phyloP scores from a whole-genome alignment of 2,113 vertebrate species.

The Mirounga angustirostris region DNA sequence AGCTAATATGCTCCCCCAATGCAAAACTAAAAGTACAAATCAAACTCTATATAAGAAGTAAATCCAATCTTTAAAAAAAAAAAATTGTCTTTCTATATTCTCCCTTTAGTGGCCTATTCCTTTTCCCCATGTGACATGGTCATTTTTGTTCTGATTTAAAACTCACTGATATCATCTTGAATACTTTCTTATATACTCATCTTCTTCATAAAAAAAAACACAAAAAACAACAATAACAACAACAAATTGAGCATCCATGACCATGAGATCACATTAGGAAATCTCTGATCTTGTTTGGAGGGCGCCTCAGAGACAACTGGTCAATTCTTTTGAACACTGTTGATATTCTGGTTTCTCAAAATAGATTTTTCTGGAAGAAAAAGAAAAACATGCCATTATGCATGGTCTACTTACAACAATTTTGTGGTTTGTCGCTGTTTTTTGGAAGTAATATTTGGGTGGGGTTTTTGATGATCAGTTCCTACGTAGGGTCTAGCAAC shows the following conservation, averaged over 20 bases:
- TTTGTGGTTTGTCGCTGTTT: constrained; percentile 43
- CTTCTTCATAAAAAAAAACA: background rate
- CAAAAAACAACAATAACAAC: background rate
- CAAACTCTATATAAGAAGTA: constrained; percentile 59
- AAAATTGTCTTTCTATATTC: background rate
- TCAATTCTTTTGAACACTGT: constrained; percentile 55
- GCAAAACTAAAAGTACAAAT: constrained; percentile 20
- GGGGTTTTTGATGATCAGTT: constrained; percentile 26
- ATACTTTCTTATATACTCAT: background rate
- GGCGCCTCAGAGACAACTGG: background rate
- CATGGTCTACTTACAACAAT: constrained; percentile 32
- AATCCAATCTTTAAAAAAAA: constrained; percentile 45
- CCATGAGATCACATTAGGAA: constrained; percentile 5
- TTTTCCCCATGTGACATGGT: background rate
- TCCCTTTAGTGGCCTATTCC: background rate
- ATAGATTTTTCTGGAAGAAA: constrained; percentile 63
- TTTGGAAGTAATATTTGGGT: background rate
- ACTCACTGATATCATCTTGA: constrained; percentile 39
- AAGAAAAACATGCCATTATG: constrained; percentile 41
- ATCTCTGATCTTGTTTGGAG: constrained; percentile 58
- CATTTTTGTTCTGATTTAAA: constrained; percentile 45
- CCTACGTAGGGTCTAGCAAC: constrained; percentile 88
- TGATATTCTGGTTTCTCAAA: constrained; percentile 46
- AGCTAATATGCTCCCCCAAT: background rate
- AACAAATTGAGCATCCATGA: background rate